Conservation (phyloP, 2,888 invertebrate genomes). For the Meloe dianella region DNA sequence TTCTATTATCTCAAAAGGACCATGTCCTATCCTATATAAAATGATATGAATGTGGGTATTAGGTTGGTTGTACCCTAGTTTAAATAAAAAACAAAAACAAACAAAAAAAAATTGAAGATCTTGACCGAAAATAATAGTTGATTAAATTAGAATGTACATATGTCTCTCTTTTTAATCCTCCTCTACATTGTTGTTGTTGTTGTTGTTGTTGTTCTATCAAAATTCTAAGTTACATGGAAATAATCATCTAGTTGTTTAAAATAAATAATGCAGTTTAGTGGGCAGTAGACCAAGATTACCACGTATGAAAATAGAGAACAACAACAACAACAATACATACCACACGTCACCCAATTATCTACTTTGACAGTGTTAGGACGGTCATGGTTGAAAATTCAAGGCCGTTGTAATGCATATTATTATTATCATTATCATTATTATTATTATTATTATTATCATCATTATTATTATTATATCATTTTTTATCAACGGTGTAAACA, state of each 20-base stretch:
- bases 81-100: neutral
- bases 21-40: conserved; percentile 32
- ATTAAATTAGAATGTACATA: neutral
- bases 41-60: neutral
- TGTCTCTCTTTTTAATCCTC: neutral
- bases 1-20: conserved; percentile 15
- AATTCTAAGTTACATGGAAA: neutral
- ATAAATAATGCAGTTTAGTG: too few relatives aligned
- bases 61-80: neutral
- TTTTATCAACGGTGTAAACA: conserved; percentile 42
- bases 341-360: conserved; percentile 34
- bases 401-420: conserved; percentile 35
- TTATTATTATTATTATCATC: conserved; percentile 33
- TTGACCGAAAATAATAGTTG: conserved; percentile 15
- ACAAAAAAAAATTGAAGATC: neutral
- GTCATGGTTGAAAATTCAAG: conserved; percentile 46
- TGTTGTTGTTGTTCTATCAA: neutral
- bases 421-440: conserved; percentile 25
- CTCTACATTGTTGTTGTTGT: neutral
- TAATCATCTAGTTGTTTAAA: too few relatives aligned
- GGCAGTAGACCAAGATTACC: too few relatives aligned
- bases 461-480: conserved; percentile 40
- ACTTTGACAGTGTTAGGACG: conserved; percentile 45
- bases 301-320: too few relatives aligned
- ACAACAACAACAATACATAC: too few relatives aligned